Base-by-base conservation (phyloP, 2,797 vertebrate species). In the Thaleichthys pacificus region DNA sequence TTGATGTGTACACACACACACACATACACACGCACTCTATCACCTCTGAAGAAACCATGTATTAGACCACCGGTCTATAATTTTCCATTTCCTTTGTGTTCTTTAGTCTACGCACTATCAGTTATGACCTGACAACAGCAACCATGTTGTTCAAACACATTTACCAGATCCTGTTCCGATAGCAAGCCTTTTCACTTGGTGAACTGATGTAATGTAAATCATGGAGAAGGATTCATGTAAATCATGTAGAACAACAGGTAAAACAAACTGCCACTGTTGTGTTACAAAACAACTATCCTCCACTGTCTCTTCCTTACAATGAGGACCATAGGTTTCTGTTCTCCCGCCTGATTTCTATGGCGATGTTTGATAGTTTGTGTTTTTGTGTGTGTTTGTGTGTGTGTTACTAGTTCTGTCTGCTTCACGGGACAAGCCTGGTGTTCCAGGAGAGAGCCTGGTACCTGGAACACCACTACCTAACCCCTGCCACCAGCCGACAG, bases 371-470 rank as follows among this genome's bases (percentile, higher is more conserved):
- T n/a, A 21, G 22, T 42, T 15, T 42, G 6, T 66, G 51, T 56
- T 26, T 68, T 2, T 19, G 54, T 21, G 17, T 57, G 19, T 42
- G 26, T 56, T 51, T 68, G 15, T 19, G 30, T 74, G 28, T 68
- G 62, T 66, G 51, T 49, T 30, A 22, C 70, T 21, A 92, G 89
- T 92, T 91, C 77, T 90, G 89, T 26, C 82, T 92, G 54, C 68
- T 91, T 5, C 89, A 88, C 57, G 91, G 91, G 68, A 91, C 88
- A 35, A 87, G 78, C 62, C 74, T 92, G 72, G 79, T 91, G 62
- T 91, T 91, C 70, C 88, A 88, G 80, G 91, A 92, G 75, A 51
- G 79, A 75, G 90, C 82, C 12, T 93, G 89, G 87, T 90, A 89
- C 63, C 89, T 91, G 28, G 91, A 92, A 28, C 89, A 90, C 67